Evolutionary conservation across 2,113 vertebrate genomes (phyloP).

Genomic region (Hypanus sabinus): DNA sequence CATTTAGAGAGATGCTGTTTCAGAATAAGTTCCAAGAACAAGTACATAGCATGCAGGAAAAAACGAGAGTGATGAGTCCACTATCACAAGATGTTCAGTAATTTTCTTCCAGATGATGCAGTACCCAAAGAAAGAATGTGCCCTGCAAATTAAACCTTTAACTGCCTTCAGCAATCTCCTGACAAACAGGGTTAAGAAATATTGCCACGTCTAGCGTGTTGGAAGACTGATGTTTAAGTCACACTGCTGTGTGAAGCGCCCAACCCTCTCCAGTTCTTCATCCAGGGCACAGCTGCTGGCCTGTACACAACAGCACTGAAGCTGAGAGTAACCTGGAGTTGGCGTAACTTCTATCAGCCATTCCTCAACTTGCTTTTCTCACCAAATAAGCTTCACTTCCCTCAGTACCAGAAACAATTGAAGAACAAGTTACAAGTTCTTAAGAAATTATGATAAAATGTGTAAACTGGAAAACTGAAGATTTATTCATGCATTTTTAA

Average conservation of each 20-base stretch:
- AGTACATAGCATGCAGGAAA: not conserved
- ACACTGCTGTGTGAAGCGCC: conserved; percentile 49
- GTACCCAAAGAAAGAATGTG: conserved; percentile 41
- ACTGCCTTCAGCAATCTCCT: conserved; percentile 40
- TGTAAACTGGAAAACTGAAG: not conserved
- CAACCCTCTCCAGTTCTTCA: conserved; percentile 38
- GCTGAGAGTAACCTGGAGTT: conserved; percentile 32
- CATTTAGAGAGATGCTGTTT: not conserved
- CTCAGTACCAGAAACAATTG: no score
- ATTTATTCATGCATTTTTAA: not conserved
- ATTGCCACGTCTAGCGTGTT: conserved; percentile 39
- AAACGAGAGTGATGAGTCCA: conserved; percentile 41
- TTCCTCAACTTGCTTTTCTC: not conserved
- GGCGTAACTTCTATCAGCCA: conserved; percentile 39
- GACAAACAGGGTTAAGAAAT: conserved; percentile 42
- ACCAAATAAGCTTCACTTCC: not conserved
- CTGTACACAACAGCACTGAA: conserved; percentile 41
- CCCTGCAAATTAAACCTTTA: conserved; percentile 44
- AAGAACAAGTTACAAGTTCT: no score
- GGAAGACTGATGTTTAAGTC: conserved; percentile 43
- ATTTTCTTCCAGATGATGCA: conserved; percentile 40
- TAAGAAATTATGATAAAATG: not conserved
- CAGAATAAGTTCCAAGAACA: not conserved
- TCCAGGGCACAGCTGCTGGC: conserved; percentile 42
- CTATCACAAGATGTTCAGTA: not conserved